Evolutionary conservation across 2,797 vertebrate genomes (phyloP), one percentile per base, ranked within the genome.

Genomic region (Psittacula echo): DNA sequence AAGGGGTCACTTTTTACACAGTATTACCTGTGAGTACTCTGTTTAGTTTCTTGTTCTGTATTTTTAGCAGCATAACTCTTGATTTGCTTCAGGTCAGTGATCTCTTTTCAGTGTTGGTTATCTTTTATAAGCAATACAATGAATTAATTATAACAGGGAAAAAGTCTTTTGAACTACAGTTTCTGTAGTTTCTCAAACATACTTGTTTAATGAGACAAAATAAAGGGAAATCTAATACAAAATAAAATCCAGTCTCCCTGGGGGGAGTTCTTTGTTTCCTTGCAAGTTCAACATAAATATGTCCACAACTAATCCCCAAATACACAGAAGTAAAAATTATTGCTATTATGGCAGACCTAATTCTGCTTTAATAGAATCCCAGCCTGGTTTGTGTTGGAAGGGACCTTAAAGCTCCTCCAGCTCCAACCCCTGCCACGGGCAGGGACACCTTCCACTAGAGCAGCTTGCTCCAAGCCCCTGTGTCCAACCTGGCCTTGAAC

Each of bases 271-370:
- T 87, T n/a, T 54, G 32, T 66, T 58, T 79, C 32, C 62, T 6
- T n/a, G 41, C 37, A 64, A 76, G 21, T 48, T 81, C 62, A 41
- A 2, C 30, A 10, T 66, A 32, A 81, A 53, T 34, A 19, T 2
- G 34, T 13, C 18, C 19, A 5, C 13, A 47, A 3, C 51, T 45
- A 45, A 82, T 39, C 47, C 64, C 37, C 23, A 39, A 61, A 62
- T 3, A 39, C n/a, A 50, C 11, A 37, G 13, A 41, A 53, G 5
- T 15, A 17, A 22, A 41, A 30, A 7, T 37, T 11, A 7, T 7
- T 39, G 4, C 9, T 26, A 0, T 62, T 48, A 13, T 22, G 8
- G 7, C 14, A 15, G 13, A 15, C 37, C 18, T 27, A 7, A 7
- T 26, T 34, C 32, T 37, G 29, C 75, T 61, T 20, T 29, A 30